Evolutionary conservation across 2,113 vertebrate genomes (phyloP), one percentile per base, ranked within the genome.

Genomic region (Ardeotis arabs): DNA sequence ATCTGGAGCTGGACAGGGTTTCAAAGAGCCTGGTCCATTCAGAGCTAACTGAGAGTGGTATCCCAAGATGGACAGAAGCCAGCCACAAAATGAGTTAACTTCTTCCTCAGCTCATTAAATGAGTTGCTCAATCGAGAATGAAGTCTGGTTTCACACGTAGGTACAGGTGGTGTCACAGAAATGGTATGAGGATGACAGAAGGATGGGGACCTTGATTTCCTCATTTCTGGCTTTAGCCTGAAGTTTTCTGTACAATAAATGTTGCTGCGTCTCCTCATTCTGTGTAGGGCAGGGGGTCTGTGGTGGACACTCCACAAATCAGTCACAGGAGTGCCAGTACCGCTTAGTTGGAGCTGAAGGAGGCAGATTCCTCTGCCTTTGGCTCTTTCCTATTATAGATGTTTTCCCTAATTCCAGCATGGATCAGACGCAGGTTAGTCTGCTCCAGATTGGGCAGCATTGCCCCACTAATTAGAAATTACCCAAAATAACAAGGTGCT

Each of bases 41-140:
- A 39, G 60, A 74, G 41, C 80, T 74, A 25, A 75, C 52, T 44
- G 41, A 79, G 56, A 60, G 39, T 35, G 8, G 44, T 31, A 69
- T 84, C 45, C 69, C 52, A 49, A 44, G 72, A 73, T 18, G 49
- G 68, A 55, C 29, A 75, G 76, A 90, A 93, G 73, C 52, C 83
- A 92, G 33, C 13, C 56, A 86, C 44, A 84, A 84, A 80, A 75
- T 27, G 24, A 90, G 55, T 88, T 88, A 66, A 50, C 56, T 68
- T 93, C 90, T 93, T 90, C 44, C 59, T 93, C 52, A 59, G 72
- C 83, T 90, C 56, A 60, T 88, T 76, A 89, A 63, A 52, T 77
- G 73, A 60, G 29, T 52, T 85, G 37, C 23, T 68, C 27, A 29
- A 79, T 67, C 37, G 63, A 68, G 88, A 94, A 88, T 80, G 85